Conservation (phyloP, 2,797 vertebrate species). For the Trachurus trachurus region DNA sequence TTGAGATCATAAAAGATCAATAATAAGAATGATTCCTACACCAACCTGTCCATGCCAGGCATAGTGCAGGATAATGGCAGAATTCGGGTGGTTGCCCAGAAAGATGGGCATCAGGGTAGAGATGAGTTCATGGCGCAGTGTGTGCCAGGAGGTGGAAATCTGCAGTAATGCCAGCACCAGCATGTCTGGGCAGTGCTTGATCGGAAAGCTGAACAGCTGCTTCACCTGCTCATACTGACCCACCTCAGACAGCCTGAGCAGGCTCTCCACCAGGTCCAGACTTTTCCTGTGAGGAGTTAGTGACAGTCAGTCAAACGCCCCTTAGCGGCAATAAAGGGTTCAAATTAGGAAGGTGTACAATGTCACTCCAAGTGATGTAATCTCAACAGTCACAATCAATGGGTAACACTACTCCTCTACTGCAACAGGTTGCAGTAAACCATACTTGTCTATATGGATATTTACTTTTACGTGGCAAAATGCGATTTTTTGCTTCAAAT, state of each 20-base stretch:
- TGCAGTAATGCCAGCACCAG: constrained; percentile 96
- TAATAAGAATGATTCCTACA: background rate
- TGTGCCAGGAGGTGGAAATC: constrained; percentile 99
- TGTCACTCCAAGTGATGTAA: background rate
- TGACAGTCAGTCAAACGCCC: background rate
- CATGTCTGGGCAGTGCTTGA: constrained; percentile 99
- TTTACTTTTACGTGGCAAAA: background rate
- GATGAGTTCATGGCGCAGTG: constrained; percentile 98
- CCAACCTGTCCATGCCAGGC: constrained; percentile 99
- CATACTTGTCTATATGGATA: background rate
- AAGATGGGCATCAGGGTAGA: constrained; percentile 99
- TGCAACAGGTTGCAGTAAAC: background rate
- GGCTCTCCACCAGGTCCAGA: constrained; percentile 97
- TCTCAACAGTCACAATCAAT: background rate
- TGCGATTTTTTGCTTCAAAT: background rate
- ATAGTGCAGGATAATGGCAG: constrained; percentile 99
- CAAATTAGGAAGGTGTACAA: background rate
- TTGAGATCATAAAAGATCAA: constrained; percentile 9
- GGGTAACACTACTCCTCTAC: background rate
- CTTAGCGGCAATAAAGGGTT: background rate
- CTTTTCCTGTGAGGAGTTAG: constrained; percentile 92
- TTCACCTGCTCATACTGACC: constrained; percentile 99
- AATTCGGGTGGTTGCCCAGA: constrained; percentile 98
- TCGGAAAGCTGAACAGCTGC: constrained; percentile 98
- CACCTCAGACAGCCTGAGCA: constrained; percentile 95